These are phyloP conservation scores for Tupaia chinensis DNA, from an alignment of 2,113 vertebrate species.

Conservation along the genomic window DNA sequence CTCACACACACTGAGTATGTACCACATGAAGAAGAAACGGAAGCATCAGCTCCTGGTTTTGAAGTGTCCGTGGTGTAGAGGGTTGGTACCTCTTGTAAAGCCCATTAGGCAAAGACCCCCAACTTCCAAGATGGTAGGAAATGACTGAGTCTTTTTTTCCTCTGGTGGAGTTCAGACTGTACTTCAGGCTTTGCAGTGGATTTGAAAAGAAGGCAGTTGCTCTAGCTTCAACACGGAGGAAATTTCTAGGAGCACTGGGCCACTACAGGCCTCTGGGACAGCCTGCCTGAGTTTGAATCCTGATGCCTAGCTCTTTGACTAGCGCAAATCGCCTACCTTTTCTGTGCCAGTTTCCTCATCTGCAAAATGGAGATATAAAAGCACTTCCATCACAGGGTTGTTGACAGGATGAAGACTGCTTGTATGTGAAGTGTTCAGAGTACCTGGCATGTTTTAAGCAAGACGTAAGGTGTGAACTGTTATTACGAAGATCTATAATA, in stretches of 20 bases:
- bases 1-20: background rate
- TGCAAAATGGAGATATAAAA: conserved; percentile 9
- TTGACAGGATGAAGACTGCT: background rate
- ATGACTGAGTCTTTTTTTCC: background rate
- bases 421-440: background rate
- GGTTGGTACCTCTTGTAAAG: conserved; percentile 54
- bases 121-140: conserved; percentile 1
- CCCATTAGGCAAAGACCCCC: background rate
- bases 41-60: background rate
- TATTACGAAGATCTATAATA: background rate
- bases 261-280: background rate
- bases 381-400: background rate
- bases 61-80: conserved; percentile 68
- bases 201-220: background rate
- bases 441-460: background rate
- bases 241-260: background rate
- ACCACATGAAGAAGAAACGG: background rate
- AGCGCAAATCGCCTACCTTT: background rate
- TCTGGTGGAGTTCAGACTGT: background rate
- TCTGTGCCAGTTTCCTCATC: conserved; percentile 18
- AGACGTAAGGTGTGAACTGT: background rate
- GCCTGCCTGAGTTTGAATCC: background rate
- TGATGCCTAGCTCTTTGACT: background rate
- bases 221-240: background rate
- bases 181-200: background rate